Evolutionary conservation across 1,140 invertebrate species (phyloP).

Genomic region (Papilio dardanus): DNA sequence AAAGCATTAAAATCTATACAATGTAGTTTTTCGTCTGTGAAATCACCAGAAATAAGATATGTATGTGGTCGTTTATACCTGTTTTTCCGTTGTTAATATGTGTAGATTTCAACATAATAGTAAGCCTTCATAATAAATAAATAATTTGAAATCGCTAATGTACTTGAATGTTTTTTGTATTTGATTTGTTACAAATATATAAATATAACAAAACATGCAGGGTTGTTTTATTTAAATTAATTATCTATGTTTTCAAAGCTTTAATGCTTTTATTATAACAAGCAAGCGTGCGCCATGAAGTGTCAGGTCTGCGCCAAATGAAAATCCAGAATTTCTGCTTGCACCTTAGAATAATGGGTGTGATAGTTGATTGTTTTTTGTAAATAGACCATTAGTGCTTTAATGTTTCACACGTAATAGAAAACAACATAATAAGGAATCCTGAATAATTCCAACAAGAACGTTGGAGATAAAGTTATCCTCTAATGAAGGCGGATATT

Average conservation of each 20-base stretch:
- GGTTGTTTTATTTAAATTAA: background rate
- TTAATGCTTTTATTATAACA: background rate
- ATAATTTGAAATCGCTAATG: background rate
- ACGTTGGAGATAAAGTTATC: background rate
- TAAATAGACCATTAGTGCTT: too few relatives aligned
- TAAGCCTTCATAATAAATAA: background rate
- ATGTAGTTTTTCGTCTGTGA: too few relatives aligned
- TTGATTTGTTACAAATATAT: conserved; percentile 26
- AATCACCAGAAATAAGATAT: too few relatives aligned
- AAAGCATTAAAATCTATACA: background rate
- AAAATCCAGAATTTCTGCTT: too few relatives aligned
- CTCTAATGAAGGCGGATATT: background rate
- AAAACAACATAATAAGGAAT: too few relatives aligned
- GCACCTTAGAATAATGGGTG: too few relatives aligned
- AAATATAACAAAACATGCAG: background rate
- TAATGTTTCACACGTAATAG: too few relatives aligned
- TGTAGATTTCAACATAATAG: background rate
- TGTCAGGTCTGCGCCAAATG: background rate
- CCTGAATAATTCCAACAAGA: too few relatives aligned
- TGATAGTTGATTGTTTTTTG: too few relatives aligned
- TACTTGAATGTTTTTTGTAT: conserved; percentile 11
- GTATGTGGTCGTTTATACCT: too few relatives aligned
- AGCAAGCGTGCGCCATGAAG: background rate
- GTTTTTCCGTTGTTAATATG: too few relatives aligned
- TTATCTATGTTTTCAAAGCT: background rate